phyloP scores from a whole-genome alignment of 2,888 invertebrate genomes.

The Leptothorax acervorum region DNA sequence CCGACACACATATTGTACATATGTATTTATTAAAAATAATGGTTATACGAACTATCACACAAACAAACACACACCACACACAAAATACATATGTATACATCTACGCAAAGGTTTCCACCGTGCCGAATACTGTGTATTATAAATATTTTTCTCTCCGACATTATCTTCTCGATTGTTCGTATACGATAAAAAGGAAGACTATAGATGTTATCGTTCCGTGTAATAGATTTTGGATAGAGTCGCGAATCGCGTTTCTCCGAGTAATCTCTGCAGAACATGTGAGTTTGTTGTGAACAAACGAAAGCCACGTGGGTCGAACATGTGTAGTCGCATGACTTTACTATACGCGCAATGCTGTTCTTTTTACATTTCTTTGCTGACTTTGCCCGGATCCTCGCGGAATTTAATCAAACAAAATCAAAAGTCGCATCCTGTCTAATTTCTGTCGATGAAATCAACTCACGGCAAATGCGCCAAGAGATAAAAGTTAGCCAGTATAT shows the following conservation, averaged over 20 bases:
- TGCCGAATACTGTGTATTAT: slow-evolving; percentile 58
- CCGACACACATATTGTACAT: slow-evolving; percentile 66
- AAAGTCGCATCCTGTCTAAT: background rate
- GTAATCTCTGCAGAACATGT: background rate
- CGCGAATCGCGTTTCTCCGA: slow-evolving; percentile 21
- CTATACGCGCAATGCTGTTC: slow-evolving; percentile 33
- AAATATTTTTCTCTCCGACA: slow-evolving; percentile 56
- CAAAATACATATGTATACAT: slow-evolving; percentile 11
- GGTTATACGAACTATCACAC: slow-evolving; percentile 43
- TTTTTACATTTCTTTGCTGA: slow-evolving; percentile 14
- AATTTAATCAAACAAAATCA: slow-evolving; percentile 1
- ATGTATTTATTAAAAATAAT: slow-evolving; percentile 71
- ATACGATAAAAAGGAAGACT: background rate
- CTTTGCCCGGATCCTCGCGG: background rate
- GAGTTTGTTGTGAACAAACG: background rate
- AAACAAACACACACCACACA: background rate
- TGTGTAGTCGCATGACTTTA: slow-evolving; percentile 18
- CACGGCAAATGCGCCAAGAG: background rate
- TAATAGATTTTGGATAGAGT: background rate
- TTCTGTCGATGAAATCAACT: background rate
- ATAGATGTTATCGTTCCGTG: slow-evolving; percentile 5
- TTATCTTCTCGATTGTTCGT: slow-evolving; percentile 43
- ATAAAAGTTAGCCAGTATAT: slow-evolving; percentile 20
- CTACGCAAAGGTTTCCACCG: slow-evolving; percentile 62
- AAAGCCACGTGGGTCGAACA: slow-evolving; percentile 7